Evolutionary conservation across 1,140 invertebrate genomes (phyloP).

Genomic region (Olivierus martensii): DNA sequence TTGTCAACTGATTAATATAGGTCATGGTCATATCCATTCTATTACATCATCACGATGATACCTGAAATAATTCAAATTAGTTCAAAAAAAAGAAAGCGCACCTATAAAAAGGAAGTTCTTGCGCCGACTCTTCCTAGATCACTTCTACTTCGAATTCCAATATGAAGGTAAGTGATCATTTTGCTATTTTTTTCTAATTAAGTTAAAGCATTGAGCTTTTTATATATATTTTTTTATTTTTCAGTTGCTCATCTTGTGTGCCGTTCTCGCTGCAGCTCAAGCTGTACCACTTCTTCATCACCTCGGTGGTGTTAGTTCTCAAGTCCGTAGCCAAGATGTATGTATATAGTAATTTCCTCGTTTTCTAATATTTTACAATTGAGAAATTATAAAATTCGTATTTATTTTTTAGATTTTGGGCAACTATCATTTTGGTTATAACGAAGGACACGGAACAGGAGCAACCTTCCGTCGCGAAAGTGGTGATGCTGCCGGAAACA

Average conservation of each 20-base stretch:
- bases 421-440: slow-evolving; percentile 21
- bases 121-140: too few species aligned
- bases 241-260: neutral
- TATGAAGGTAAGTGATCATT: too few species aligned
- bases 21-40: too few species aligned
- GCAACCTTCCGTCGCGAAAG: slow-evolving; percentile 21
- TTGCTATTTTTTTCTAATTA: too few species aligned
- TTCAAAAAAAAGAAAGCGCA: too few species aligned
- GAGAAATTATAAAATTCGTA: neutral
- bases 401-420: slow-evolving; percentile 2
- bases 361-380: slow-evolving; percentile 8
- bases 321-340: slow-evolving; percentile 17
- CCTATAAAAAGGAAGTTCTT: too few species aligned
- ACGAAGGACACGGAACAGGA: slow-evolving; percentile 20
- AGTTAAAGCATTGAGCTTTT: neutral
- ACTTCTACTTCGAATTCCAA: too few species aligned
- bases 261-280: neutral
- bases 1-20: too few species aligned
- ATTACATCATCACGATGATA: too few species aligned
- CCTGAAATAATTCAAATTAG: too few species aligned
- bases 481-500: slow-evolving; percentile 17
- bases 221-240: neutral
- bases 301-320: slow-evolving; percentile 7
- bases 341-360: neutral
- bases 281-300: neutral